Percentiles rank a stretch among this genome's conserved stretches.
These are phyloP conservation scores for Seriola rivoliana DNA, from an alignment of 2,113 vertebrate genomes.

Conservation along the genomic window DNA sequence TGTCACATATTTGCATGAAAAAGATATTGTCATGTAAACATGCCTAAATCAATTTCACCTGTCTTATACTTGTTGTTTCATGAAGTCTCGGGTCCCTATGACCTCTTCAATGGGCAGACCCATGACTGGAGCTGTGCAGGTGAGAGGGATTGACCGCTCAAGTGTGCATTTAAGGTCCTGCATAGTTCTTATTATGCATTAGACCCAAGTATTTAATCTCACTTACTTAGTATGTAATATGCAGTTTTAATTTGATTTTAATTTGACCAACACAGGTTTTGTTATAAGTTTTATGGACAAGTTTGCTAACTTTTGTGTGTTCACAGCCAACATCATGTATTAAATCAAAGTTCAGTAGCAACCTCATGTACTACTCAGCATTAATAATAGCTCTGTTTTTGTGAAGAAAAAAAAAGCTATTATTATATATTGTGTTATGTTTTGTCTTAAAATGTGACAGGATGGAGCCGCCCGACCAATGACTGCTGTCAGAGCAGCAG, in stretches of 20 bases:
- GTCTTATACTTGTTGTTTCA: slow-evolving; percentile 13
- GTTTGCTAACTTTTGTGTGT: not conserved
- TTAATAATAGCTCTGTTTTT: not conserved
- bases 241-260: not conserved
- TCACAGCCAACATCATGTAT: not conserved
- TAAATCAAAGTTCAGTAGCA: not conserved
- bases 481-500: slow-evolving; percentile 96
- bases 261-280: not conserved
- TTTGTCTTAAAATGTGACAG: slow-evolving; percentile 75
- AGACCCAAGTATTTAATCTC: not conserved
- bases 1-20: not conserved
- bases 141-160: slow-evolving; percentile 68
- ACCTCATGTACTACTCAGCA: not conserved
- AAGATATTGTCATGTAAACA: not conserved
- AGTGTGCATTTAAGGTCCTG: not conserved
- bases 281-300: not conserved
- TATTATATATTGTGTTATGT: not conserved
- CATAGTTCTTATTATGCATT: not conserved
- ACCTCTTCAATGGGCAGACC: slow-evolving; percentile 92
- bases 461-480: slow-evolving; percentile 93
- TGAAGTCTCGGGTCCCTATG: slow-evolving; percentile 87
- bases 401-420: no score
- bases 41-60: not conserved
- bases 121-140: slow-evolving; percentile 92
- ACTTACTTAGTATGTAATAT: not conserved